Base-by-base conservation (phyloP, 2,888 invertebrate genomes). In the Nysson spinosus region DNA sequence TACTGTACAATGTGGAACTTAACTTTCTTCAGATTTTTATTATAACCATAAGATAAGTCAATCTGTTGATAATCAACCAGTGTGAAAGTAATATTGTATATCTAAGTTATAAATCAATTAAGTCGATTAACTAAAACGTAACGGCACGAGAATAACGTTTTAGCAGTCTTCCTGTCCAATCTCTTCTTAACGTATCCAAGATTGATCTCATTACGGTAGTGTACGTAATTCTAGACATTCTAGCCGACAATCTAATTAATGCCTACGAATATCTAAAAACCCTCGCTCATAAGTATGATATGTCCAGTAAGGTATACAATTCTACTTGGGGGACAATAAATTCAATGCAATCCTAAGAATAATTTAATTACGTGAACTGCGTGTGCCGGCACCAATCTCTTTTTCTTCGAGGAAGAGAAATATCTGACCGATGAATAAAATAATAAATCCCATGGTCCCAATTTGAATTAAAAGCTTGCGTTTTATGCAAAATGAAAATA, bases 261-360 rank as follows among this genome's bases (percentile, higher is more conserved):
- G 52, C 46, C 73, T 73, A 75, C 42, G 35, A 64, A 64, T n/a
- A n/a, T 75, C 67, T 79, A 75, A 39, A 14, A 75, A 57, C 72
- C 75, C 72, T 76, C 68, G 63, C 52, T 74, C 62, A 66, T 74
- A 74, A 78, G 69, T 73, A 74, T 82, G 82, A 82, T 81, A 81
- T 83, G 82, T 83, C 64, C 64, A 75, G 65, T 76, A 80, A 80
- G 79, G 68, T 79, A 77, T 66, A 64, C 50, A 61, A 62, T 50
- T n/a, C 61, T 72, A 77, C 44, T n/a, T 56, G 22, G 40, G 63
- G 43, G 64, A 74, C 56, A 63, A 70, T 68, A 46, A 67, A 52
- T 70, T 72, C 49, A 63, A 67, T 56, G 51, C 44, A 49, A 42
- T n/a, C n/a, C n/a, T 46, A 73, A 51, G 49, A 58, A 60, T 19